Percentiles rank a stretch among this genome's conserved stretches.
These are phyloP conservation scores for Parambassis ranga DNA, from an alignment of 2,797 vertebrate genomes.

Conservation along the genomic window DNA sequence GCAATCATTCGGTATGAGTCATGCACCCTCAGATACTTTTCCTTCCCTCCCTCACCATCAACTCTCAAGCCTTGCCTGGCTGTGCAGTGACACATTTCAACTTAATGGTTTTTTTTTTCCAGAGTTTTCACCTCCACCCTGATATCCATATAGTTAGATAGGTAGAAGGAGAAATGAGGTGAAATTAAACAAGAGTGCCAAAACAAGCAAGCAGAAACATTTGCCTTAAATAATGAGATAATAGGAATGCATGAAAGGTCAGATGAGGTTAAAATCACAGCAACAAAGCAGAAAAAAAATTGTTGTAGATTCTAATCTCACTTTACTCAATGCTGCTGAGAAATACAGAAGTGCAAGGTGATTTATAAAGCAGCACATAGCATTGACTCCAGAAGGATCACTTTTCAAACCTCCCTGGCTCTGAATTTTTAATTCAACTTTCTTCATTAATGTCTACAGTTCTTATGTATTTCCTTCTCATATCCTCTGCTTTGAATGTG, in stretches of 20 bases:
- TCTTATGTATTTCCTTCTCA: conserved; percentile 17
- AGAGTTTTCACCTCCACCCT: conserved; percentile 36
- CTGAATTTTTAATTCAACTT: conserved; percentile 7
- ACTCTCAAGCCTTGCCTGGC: conserved; percentile 35
- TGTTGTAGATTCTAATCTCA: neutral
- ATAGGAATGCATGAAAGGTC: conserved; percentile 33
- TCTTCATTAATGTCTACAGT: conserved; percentile 10
- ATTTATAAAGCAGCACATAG: neutral
- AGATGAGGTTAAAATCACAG: conserved; percentile 14
- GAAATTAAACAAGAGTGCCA: conserved; percentile 44
- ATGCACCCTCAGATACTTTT: conserved; percentile 33
- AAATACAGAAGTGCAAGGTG: neutral
- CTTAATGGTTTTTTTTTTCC: conserved; percentile 55
- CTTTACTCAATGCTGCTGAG: neutral
- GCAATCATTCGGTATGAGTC: conserved; percentile 63
- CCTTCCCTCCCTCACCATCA: neutral
- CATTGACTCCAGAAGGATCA: neutral
- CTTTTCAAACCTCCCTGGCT: neutral
- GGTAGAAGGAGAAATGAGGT: conserved; percentile 45
- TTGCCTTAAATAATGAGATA: conserved; percentile 53
- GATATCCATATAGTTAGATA: conserved; percentile 32
- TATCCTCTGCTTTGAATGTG: conserved; percentile 25
- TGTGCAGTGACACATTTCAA: conserved; percentile 62
- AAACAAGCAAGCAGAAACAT: conserved; percentile 45
- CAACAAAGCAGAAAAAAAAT: conserved; percentile 4